phyloP scores from a whole-genome alignment of 2,113 vertebrate species.

The Dunckerocampus dactyliophorus region DNA sequence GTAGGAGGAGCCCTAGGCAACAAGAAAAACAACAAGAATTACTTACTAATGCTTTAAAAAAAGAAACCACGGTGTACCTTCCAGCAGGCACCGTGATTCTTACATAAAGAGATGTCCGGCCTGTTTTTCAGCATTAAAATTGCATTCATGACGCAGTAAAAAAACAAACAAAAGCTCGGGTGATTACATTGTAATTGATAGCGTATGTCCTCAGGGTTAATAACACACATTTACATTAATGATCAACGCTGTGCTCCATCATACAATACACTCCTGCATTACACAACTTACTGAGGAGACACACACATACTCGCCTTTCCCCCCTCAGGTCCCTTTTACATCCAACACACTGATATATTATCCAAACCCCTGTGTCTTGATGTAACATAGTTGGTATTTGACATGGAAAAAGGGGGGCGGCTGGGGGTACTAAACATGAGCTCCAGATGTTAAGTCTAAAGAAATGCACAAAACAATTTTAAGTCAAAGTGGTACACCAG shows the following conservation, averaged over 20 bases:
- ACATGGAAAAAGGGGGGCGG: constrained; percentile 1
- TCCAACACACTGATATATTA: constrained; percentile 26
- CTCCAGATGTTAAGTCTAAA: constrained; percentile 55
- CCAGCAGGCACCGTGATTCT: no score
- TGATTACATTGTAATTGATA: background rate
- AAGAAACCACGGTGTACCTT: no score
- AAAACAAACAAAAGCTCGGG: background rate
- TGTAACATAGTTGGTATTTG: constrained; percentile 63
- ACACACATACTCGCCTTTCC: constrained; percentile 12
- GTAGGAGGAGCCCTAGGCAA: no score
- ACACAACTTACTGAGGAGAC: constrained; percentile 18
- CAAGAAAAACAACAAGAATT: no score
- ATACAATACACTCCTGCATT: no score
- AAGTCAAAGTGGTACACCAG: background rate
- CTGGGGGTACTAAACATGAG: constrained; percentile 26
- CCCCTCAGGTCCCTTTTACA: constrained; percentile 33
- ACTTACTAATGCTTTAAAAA: no score
- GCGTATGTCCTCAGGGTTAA: background rate
- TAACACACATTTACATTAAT: constrained; percentile 24
- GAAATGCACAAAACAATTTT: background rate
- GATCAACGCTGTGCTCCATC: constrained; percentile 39
- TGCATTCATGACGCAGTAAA: background rate
- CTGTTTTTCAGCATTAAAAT: no score
- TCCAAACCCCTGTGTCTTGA: constrained; percentile 46
- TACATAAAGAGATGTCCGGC: no score